These are phyloP conservation scores for Phalera bucephala DNA, from an alignment of 2,888 invertebrate species.

Conservation along the genomic window DNA sequence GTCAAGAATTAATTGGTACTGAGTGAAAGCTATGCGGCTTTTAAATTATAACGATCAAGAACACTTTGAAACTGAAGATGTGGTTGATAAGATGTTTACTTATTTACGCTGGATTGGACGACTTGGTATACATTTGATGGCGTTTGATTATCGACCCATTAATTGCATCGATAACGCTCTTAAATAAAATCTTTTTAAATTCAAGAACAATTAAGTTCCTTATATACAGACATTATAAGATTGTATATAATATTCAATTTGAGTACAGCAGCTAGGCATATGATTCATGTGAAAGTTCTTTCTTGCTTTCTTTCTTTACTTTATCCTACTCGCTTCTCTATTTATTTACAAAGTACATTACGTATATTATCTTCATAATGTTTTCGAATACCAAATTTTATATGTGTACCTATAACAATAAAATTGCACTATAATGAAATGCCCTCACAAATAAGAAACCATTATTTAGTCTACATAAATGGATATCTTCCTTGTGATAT, in stretches of 20 bases:
- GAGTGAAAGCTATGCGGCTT: slow-evolving; percentile 67
- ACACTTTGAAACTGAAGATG: slow-evolving; percentile 57
- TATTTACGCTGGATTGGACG: slow-evolving; percentile 24
- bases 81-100: slow-evolving; percentile 39
- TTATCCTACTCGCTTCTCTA: no score
- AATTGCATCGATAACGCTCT: neutral
- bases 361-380: no score
- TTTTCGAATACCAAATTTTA: neutral
- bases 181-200: no score
- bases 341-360: no score
- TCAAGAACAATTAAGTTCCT: no score
- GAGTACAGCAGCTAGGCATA: no score
- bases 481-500: slow-evolving; percentile 13
- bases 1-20: slow-evolving; percentile 70
- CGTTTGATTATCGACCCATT: slow-evolving; percentile 10
- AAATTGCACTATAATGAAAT: neutral
- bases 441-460: neutral
- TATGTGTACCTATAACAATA: neutral
- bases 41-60: slow-evolving; percentile 63
- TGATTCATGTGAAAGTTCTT: no score
- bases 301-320: no score
- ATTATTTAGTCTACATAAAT: slow-evolving; percentile 3
- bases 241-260: no score
- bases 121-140: slow-evolving; percentile 17
- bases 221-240: no score